Evolutionary conservation across 2,113 vertebrate genomes (phyloP).

Genomic region (Ictalurus furcatus): DNA sequence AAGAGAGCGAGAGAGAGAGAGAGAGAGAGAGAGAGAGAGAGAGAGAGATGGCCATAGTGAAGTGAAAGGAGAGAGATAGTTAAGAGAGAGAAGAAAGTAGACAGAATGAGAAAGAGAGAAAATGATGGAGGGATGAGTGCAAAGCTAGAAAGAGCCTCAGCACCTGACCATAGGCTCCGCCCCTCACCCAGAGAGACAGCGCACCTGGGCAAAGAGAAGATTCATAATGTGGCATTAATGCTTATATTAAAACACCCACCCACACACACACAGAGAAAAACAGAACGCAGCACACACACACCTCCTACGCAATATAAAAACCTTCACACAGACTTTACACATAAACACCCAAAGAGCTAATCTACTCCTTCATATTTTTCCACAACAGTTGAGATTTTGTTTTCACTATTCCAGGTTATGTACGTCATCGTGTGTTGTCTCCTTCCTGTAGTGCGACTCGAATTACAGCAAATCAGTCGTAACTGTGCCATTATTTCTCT

Average conservation of each 20-base stretch:
- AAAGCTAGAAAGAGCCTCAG: conserved; percentile 14
- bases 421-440: not conserved
- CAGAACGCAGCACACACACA: not conserved
- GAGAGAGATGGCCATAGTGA: not conserved
- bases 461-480: not conserved
- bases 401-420: not conserved
- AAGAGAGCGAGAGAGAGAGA: not conserved
- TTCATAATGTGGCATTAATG: not conserved
- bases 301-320: not conserved
- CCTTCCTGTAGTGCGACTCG: not conserved
- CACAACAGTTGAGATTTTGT: not conserved
- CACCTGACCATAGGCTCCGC: conserved; percentile 18
- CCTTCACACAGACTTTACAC: not conserved
- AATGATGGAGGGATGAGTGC: not conserved
- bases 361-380: not conserved
- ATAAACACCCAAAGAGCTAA: not conserved
- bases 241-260: not conserved
- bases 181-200: not conserved
- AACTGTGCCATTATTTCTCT: not conserved
- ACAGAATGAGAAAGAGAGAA: not conserved
- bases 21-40: not conserved
- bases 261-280: not conserved
- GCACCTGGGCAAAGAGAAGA: conserved; percentile 21
- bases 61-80: not conserved
- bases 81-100: not conserved